Evolutionary conservation across 1,140 invertebrate species (phyloP).

Genomic region (Tachypleus tridentatus): DNA sequence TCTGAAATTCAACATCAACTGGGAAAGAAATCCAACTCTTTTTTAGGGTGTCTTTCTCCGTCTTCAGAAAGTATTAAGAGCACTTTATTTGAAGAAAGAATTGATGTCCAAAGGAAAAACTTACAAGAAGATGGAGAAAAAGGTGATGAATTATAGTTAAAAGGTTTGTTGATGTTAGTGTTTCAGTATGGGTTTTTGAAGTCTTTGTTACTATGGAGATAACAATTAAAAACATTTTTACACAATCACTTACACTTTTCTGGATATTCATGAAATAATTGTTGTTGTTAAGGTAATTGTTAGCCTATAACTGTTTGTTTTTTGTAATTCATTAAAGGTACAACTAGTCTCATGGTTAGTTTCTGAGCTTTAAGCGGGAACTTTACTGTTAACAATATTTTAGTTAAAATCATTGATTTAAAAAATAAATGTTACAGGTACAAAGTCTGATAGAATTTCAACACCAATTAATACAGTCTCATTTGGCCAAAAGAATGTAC

Average conservation of each 20-base stretch:
- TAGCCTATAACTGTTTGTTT: no score
- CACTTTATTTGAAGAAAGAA: no score
- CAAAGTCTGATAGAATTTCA: no score
- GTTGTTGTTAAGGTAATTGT: no score
- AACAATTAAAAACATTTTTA: neutral
- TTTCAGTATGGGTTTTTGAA: neutral
- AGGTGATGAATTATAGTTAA: neutral
- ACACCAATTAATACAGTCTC: neutral
- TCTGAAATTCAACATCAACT: slow-evolving; percentile 51
- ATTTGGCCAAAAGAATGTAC: neutral
- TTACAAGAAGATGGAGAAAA: slow-evolving; percentile 3
- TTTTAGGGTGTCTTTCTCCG: slow-evolving; percentile 16
- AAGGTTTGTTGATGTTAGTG: neutral
- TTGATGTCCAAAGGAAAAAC: slow-evolving; percentile 19
- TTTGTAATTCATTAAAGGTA: neutral
- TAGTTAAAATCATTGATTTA: no score
- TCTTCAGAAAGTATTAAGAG: slow-evolving; percentile 24
- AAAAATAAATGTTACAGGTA: no score
- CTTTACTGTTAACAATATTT: no score
- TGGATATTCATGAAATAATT: no score
- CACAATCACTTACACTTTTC: no score
- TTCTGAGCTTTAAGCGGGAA: neutral
- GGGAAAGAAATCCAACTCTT: slow-evolving; percentile 36
- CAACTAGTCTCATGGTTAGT: neutral
- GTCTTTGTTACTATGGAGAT: neutral